A percentile compares a stretch with the other conserved stretches of the same genome.
Conservation (phyloP, 2,113 vertebrate genomes). For the Malurus alboscapulatus region DNA sequence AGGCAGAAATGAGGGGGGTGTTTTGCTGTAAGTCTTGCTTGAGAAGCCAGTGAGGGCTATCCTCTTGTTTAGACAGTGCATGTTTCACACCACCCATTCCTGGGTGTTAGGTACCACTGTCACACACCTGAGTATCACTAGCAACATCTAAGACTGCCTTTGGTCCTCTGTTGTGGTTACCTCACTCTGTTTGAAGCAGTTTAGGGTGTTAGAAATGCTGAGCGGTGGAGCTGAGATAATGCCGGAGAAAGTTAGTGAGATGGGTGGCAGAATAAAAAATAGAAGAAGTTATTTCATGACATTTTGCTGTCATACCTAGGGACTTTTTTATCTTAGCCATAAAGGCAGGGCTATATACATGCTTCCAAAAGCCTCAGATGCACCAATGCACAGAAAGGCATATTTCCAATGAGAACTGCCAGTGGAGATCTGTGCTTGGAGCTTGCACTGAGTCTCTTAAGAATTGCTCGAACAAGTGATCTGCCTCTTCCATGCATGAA, state of each 20-base stretch:
- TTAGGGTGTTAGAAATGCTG: neutral
- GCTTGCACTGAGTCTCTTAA: neutral
- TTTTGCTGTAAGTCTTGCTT: neutral
- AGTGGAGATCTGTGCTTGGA: neutral
- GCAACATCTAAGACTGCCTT: neutral
- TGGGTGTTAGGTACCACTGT: neutral
- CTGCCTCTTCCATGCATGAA: neutral
- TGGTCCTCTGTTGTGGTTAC: neutral
- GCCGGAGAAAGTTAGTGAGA: neutral
- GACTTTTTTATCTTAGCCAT: neutral
- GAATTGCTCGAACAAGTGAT: neutral
- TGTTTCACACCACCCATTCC: fast-evolving
- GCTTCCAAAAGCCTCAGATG: neutral
- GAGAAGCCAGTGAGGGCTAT: neutral
- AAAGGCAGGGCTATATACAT: neutral
- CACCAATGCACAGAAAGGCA: fast-evolving
- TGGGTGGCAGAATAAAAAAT: neutral
- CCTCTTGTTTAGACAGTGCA: neutral
- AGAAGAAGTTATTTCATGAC: neutral
- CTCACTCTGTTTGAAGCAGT: neutral
- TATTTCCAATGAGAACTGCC: neutral
- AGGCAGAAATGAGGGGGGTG: neutral
- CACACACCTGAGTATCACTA: neutral
- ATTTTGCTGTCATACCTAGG: neutral
- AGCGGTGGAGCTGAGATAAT: neutral